Percentiles rank a stretch among this genome's conserved stretches.
Evolutionary conservation across 2,113 vertebrate species (phyloP).

Genomic region (Holacanthus passer): DNA sequence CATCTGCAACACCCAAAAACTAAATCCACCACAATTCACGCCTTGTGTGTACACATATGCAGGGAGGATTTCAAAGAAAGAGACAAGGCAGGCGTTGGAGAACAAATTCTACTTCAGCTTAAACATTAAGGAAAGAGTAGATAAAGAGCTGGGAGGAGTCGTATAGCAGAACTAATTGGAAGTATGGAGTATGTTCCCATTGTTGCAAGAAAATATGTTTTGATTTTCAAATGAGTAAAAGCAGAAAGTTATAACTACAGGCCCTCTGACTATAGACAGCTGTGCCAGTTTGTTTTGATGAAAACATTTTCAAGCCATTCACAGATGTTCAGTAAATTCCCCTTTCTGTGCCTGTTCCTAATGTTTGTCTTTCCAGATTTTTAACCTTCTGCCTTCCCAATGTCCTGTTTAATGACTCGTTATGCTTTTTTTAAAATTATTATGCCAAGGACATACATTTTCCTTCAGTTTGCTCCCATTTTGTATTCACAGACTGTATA

Average conservation of each 20-base stretch:
- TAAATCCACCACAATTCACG: conserved; percentile 16
- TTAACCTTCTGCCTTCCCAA: conserved; percentile 21
- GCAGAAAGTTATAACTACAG: conserved; percentile 67
- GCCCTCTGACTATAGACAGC: conserved; percentile 62
- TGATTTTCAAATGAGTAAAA: conserved; percentile 70
- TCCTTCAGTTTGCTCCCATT: background rate
- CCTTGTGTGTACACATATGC: conserved; percentile 5
- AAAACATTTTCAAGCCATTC: conserved; percentile 65
- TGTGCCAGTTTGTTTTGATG: conserved; percentile 73
- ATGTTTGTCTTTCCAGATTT: conserved; percentile 44
- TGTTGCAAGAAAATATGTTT: conserved; percentile 69
- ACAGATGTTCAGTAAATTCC: conserved; percentile 73
- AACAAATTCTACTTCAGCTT: conserved; percentile 12
- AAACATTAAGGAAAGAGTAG: conserved; percentile 41
- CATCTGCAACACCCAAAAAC: conserved; percentile 30
- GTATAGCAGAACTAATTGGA: conserved; percentile 55
- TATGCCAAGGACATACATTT: conserved; percentile 11
- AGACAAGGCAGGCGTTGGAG: background rate
- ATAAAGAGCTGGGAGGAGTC: conserved; percentile 27
- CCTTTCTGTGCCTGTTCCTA: conserved; percentile 24
- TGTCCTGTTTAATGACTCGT: conserved; percentile 16
- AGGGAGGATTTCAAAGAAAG: conserved; percentile 27
- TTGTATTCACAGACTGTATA: too few species aligned
- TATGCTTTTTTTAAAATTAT: too few species aligned
- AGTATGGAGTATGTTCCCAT: conserved; percentile 47